Conservation (phyloP, 2,888 invertebrate species). For the Rhagonycha lutea region DNA sequence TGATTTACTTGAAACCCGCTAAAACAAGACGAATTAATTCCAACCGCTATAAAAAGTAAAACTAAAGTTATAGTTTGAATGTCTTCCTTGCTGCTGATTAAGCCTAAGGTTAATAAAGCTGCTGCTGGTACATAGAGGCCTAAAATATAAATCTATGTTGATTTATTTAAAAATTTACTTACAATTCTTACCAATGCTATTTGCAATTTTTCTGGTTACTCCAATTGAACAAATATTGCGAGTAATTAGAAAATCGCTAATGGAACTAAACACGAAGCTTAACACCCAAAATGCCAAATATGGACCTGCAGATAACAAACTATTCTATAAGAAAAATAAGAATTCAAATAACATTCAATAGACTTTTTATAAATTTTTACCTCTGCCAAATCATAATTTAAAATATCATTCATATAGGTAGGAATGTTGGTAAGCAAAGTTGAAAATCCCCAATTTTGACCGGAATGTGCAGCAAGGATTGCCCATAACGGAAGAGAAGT, state of each 20-base stretch:
- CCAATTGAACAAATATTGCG: conserved; percentile 59
- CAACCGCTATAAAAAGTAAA: conserved; percentile 72
- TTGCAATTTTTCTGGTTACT: conserved; percentile 68
- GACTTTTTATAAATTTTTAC: conserved; percentile 53
- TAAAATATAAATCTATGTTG: background rate
- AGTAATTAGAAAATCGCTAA: conserved; percentile 65
- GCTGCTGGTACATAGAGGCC: conserved; percentile 69
- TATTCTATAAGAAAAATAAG: conserved; percentile 58
- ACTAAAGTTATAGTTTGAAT: conserved; percentile 64
- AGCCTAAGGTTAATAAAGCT: conserved; percentile 66
- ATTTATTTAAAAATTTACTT: background rate
- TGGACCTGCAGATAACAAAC: conserved; percentile 70
- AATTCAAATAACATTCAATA: background rate
- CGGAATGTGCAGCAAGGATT: conserved; percentile 70
- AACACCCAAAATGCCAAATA: conserved; percentile 75
- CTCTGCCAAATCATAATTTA: conserved; percentile 71
- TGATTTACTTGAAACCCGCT: conserved; percentile 80
- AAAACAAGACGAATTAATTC: conserved; percentile 75
- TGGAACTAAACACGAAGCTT: conserved; percentile 70
- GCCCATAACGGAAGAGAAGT: conserved; percentile 79
- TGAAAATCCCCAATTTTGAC: conserved; percentile 84
- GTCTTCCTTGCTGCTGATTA: conserved; percentile 61
- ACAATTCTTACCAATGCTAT: conserved; percentile 62
- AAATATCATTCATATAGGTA: conserved; percentile 74
- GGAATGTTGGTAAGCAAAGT: conserved; percentile 82